Percentiles rank a stretch among this genome's conserved stretches.
These are phyloP conservation scores for Nycticorax nycticorax DNA, from an alignment of 2,113 vertebrate species.

Conservation along the genomic window DNA sequence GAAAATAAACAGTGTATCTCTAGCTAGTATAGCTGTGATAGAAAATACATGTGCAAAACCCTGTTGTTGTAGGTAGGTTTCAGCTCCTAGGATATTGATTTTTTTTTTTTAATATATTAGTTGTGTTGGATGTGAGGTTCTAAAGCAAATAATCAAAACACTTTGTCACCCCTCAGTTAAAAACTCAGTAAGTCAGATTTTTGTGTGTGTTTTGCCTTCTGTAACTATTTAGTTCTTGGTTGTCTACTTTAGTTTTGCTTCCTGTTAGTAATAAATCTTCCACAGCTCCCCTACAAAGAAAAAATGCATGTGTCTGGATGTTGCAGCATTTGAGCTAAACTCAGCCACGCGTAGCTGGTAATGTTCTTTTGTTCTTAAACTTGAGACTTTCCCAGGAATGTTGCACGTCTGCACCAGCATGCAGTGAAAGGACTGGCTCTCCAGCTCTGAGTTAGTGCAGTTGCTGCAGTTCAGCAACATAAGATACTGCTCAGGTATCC, in stretches of 20 bases:
- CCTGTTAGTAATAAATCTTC: neutral
- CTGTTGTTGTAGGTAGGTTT: neutral
- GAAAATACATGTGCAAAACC: neutral
- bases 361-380: neutral
- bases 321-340: neutral
- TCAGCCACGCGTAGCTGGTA: fast-evolving
- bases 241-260: neutral
- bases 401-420: fast-evolving
- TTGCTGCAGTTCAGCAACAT: neutral
- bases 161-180: neutral
- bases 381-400: neutral
- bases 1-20: neutral
- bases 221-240: neutral
- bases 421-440: neutral
- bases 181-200: neutral
- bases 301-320: neutral
- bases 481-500: neutral
- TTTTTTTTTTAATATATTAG: neutral
- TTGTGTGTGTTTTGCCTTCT: neutral
- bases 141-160: neutral
- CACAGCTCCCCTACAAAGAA: neutral
- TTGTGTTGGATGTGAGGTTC: neutral
- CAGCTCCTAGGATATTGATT: neutral
- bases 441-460: neutral
- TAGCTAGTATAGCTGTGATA: neutral